Evolutionary conservation across 1,140 invertebrate species (phyloP).

Genomic region (Tribolium madens): DNA sequence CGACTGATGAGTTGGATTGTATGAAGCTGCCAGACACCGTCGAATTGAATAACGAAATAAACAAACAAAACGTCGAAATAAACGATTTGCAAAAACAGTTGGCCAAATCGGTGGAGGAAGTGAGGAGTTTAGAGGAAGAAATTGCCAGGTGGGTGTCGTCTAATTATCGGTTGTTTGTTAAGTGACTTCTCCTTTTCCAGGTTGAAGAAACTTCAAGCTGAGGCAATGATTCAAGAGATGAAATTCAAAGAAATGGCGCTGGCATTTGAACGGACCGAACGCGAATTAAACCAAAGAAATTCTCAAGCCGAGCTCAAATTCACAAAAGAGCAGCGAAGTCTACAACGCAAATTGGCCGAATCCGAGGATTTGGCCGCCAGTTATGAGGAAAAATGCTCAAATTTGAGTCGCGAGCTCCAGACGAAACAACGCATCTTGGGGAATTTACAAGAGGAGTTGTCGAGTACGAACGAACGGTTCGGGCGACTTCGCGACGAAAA

Average conservation of each 20-base stretch:
- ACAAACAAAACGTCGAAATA: constrained; percentile 77
- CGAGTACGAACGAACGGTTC: constrained; percentile 69
- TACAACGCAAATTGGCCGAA: constrained; percentile 63
- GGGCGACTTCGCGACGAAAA: constrained; percentile 82
- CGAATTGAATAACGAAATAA: constrained; percentile 58
- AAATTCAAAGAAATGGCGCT: constrained; percentile 78
- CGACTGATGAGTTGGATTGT: constrained; percentile 72
- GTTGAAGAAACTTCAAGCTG: constrained; percentile 76
- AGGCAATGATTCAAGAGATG: constrained; percentile 74
- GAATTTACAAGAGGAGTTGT: constrained; percentile 72
- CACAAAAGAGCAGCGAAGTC: constrained; percentile 73
- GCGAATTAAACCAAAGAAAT: constrained; percentile 75
- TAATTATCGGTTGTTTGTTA: not conserved
- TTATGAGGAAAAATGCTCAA: constrained; percentile 71
- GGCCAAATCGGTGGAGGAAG: constrained; percentile 64
- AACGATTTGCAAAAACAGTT: constrained; percentile 80
- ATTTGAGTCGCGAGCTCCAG: constrained; percentile 73
- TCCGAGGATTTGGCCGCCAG: constrained; percentile 66
- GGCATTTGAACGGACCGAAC: constrained; percentile 77
- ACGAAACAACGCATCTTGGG: constrained; percentile 71
- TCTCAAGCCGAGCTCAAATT: constrained; percentile 79
- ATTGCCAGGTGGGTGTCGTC: constrained; percentile 57
- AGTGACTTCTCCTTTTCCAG: constrained; percentile 60
- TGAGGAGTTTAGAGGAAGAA: constrained; percentile 61
- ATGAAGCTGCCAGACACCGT: constrained; percentile 54